These are phyloP conservation scores for Clepsis dumicolana DNA, from an alignment of 2,888 invertebrate species.

Conservation along the genomic window DNA sequence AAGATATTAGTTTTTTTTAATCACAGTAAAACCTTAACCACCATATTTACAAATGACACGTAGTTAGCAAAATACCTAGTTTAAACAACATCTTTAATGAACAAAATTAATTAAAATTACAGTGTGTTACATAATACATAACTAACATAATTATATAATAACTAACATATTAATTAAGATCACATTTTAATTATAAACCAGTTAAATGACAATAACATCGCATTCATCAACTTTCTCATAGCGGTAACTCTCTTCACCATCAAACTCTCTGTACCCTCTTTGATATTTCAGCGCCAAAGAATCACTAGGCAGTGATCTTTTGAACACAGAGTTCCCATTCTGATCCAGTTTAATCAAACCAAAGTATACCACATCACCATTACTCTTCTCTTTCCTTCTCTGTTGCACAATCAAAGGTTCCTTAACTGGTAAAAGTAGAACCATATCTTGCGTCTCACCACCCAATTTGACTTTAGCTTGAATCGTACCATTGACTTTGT, in stretches of 20 bases:
- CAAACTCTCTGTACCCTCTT: conserved; percentile 69
- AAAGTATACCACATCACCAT: conserved; percentile 68
- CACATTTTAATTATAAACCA: background rate
- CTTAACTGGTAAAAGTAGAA: conserved; percentile 71
- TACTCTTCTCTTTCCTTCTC: conserved; percentile 56
- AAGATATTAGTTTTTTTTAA: too few species aligned
- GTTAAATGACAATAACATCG: conserved; percentile 67
- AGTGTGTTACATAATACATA: background rate
- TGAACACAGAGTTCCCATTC: conserved; percentile 68
- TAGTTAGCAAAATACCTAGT: too few species aligned
- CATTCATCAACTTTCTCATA: conserved; percentile 60
- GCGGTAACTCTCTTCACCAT: conserved; percentile 50
- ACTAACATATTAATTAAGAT: too few species aligned
- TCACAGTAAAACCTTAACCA: too few species aligned
- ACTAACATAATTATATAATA: too few species aligned
- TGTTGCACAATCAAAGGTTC: conserved; percentile 72
- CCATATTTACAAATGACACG: too few species aligned
- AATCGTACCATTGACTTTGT: conserved; percentile 70
- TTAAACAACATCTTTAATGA: background rate
- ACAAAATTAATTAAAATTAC: background rate
- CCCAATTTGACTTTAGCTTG: conserved; percentile 76
- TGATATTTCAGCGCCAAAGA: conserved; percentile 78
- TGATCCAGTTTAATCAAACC: conserved; percentile 71
- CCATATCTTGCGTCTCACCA: conserved; percentile 62
- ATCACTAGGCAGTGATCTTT: conserved; percentile 62